A percentile compares a stretch with the other conserved stretches of the same genome.
These are phyloP conservation scores for Saccopteryx bilineata DNA, from an alignment of 2,113 vertebrate genomes.

Conservation along the genomic window DNA sequence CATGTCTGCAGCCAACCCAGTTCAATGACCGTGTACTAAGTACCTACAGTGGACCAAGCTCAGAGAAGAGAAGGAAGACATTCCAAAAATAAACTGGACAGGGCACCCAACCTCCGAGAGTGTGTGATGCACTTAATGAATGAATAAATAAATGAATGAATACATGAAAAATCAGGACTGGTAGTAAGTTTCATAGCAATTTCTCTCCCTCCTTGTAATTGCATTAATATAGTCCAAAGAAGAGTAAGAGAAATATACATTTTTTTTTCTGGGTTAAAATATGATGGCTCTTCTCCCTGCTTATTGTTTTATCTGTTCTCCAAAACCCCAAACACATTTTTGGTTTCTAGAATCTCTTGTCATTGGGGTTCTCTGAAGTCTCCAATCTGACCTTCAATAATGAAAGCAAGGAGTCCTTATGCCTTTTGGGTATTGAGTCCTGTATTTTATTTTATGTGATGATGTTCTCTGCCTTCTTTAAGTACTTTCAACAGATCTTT, in stretches of 20 bases:
- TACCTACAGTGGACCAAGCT: neutral
- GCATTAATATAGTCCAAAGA: neutral
- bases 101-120: neutral
- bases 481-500: neutral
- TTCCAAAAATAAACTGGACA: neutral
- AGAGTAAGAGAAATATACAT: neutral
- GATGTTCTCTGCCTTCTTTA: neutral
- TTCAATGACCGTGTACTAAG: neutral
- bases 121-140: neutral
- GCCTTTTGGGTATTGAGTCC: neutral
- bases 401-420: neutral
- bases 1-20: neutral
- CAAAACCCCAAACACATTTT: neutral
- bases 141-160: neutral
- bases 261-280: slow-evolving; percentile 32
- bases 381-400: neutral
- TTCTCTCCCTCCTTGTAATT: neutral
- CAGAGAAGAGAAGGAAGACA: neutral
- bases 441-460: neutral
- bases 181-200: neutral
- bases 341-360: slow-evolving; percentile 26
- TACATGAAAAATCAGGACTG: neutral
- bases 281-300: neutral
- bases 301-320: neutral
- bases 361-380: neutral